These are phyloP conservation scores for Sitta carolinensis DNA, from an alignment of 2,797 vertebrate genomes.

Conservation along the genomic window DNA sequence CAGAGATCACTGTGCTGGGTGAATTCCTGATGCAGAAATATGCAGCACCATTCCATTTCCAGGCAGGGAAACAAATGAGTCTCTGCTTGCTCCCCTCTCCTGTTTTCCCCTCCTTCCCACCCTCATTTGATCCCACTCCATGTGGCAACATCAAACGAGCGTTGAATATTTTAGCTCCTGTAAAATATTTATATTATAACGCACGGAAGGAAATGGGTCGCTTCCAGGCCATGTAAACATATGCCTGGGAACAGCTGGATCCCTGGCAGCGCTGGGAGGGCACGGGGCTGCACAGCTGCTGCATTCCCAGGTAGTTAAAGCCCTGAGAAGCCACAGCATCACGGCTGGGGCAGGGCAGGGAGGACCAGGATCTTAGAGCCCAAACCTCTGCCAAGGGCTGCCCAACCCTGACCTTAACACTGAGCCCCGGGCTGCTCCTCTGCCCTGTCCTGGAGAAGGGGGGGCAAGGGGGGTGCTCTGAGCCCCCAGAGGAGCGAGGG, in stretches of 20 bases:
- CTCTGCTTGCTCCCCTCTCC: neutral
- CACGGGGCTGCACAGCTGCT: neutral
- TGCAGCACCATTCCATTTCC: neutral
- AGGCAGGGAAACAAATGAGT: neutral
- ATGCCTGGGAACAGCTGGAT: conserved; percentile 21
- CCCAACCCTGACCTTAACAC: neutral
- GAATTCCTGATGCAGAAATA: neutral
- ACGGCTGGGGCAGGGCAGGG: neutral
- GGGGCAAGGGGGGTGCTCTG: neutral
- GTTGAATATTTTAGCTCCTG: conserved; percentile 6
- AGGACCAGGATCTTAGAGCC: neutral
- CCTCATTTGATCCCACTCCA: neutral
- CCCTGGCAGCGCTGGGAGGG: neutral
- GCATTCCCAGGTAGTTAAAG: neutral
- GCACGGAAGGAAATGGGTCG: neutral
- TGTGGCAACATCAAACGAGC: neutral
- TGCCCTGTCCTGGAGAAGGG: neutral
- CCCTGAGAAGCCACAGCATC: rapidly evolving
- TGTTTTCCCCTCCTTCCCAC: neutral
- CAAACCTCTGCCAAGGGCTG: neutral
- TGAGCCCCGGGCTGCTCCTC: neutral
- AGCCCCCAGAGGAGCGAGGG: neutral
- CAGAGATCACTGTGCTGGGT: neutral
- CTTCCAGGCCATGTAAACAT: conserved; percentile 35
- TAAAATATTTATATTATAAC: neutral